Evolutionary conservation across 2,113 vertebrate species (phyloP).

Genomic region (Sebastes fasciatus): DNA sequence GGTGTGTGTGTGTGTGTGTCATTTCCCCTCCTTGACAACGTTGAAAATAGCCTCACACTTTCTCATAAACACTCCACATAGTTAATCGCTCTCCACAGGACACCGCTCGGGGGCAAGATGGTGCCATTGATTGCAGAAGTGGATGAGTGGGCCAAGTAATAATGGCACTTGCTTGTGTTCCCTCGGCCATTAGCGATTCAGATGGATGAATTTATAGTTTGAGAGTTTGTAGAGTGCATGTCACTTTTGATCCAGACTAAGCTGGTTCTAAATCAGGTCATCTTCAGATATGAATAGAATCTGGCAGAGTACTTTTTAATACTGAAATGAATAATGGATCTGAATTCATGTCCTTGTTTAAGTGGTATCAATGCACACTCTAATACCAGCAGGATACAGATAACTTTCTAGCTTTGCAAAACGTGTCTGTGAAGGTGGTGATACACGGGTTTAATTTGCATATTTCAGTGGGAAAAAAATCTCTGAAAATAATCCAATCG

Average conservation of each 20-base stretch:
- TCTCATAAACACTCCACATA: slow-evolving; percentile 69
- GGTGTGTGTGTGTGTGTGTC: slow-evolving; percentile 2
- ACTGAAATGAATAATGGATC: neutral
- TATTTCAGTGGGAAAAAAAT: neutral
- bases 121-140: slow-evolving; percentile 68
- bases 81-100: slow-evolving; percentile 52
- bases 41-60: slow-evolving; percentile 68
- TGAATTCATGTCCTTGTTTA: neutral
- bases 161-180: slow-evolving; percentile 52
- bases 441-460: neutral
- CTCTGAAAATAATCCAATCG: neutral
- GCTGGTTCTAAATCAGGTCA: slow-evolving; percentile 32
- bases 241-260: slow-evolving; percentile 21
- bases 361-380: neutral
- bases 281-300: slow-evolving; percentile 45
- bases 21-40: slow-evolving; percentile 33
- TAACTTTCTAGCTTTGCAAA: neutral
- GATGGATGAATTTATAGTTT: slow-evolving; percentile 39
- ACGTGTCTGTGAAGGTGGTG: neutral
- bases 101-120: slow-evolving; percentile 29
- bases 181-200: slow-evolving; percentile 38
- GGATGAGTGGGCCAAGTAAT: slow-evolving; percentile 43
- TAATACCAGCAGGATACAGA: neutral
- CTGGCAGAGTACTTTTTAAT: neutral
- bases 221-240: slow-evolving; percentile 22